Percentiles rank a stretch among this genome's conserved stretches.
Conservation (phyloP, 1,140 invertebrate species). For the Carposina sasakii region DNA sequence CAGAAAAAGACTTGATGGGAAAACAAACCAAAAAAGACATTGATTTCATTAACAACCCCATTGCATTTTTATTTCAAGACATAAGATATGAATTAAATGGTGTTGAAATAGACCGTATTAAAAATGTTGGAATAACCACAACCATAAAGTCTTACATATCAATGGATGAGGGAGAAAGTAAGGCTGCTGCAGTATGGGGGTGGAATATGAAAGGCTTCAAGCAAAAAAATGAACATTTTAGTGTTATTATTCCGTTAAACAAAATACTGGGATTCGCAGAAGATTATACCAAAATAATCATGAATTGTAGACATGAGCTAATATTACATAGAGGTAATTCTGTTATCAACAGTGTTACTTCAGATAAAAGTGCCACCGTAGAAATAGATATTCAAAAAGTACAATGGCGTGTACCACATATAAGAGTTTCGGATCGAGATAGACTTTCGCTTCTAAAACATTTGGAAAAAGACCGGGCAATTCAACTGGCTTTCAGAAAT, state of each 20-base stretch:
- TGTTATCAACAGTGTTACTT: no score
- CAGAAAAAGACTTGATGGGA: neutral
- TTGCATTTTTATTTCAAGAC: conserved; percentile 57
- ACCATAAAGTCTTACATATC: conserved; percentile 45
- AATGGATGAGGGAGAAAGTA: conserved; percentile 12
- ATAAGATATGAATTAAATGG: conserved; percentile 61
- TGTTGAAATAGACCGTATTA: conserved; percentile 53
- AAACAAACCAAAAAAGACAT: no score
- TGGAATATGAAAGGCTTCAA: conserved; percentile 13
- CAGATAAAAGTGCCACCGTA: neutral
- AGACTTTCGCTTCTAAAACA: conserved; percentile 22
- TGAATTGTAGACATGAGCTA: no score
- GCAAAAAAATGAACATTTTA: no score
- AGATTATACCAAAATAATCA: no score
- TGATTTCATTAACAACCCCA: conserved; percentile 44
- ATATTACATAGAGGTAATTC: no score
- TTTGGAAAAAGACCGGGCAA: conserved; percentile 25
- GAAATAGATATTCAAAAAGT: conserved; percentile 14
- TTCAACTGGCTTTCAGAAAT: conserved; percentile 36
- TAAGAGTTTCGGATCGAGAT: conserved; percentile 23
- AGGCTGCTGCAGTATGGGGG: conserved; percentile 10
- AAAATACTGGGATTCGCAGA: no score
- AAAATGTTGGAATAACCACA: conserved; percentile 47
- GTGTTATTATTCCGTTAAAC: conserved; percentile 51
- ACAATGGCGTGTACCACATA: conserved; percentile 25